Evolutionary conservation across 2,888 invertebrate genomes (phyloP).

Genomic region (Embidobia sp.): DNA sequence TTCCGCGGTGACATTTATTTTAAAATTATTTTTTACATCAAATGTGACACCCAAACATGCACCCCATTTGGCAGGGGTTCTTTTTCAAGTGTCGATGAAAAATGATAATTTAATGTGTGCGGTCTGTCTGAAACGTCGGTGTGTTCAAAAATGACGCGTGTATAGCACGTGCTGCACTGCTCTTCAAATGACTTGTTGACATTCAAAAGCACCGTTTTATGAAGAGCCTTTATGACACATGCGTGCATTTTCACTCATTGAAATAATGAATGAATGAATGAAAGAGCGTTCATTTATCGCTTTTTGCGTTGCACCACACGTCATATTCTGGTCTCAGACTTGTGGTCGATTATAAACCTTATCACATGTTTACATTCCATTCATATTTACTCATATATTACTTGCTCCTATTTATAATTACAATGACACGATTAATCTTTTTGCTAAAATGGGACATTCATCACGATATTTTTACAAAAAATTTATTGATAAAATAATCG

Average conservation of each 20-base stretch:
- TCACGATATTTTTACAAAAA: too few species aligned
- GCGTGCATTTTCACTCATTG: constrained; percentile 46
- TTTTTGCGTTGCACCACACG: constrained; percentile 31
- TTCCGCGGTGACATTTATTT: too few species aligned
- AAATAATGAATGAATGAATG: constrained; percentile 60
- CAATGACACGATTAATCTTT: too few species aligned
- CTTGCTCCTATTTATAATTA: too few species aligned
- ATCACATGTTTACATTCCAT: too few species aligned
- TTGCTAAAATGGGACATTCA: too few species aligned
- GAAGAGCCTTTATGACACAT: constrained; percentile 43
- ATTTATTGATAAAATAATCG: too few species aligned
- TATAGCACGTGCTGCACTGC: constrained; percentile 21
- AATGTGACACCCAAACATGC: too few species aligned
- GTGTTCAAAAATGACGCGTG: constrained; percentile 34
- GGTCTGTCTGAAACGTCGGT: not conserved
- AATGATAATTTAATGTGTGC: constrained; percentile 36
- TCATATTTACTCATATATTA: too few species aligned
- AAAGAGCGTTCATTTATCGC: constrained; percentile 46
- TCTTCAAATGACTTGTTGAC: constrained; percentile 50
- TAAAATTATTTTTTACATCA: too few species aligned
- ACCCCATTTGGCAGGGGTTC: not conserved
- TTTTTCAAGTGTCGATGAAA: constrained; percentile 13
- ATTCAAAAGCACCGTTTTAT: constrained; percentile 50
- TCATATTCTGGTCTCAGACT: constrained; percentile 10
- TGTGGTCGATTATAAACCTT: constrained; percentile 4